Evolutionary conservation across 2,797 vertebrate species (phyloP).

Genomic region (Acomys russatus): DNA sequence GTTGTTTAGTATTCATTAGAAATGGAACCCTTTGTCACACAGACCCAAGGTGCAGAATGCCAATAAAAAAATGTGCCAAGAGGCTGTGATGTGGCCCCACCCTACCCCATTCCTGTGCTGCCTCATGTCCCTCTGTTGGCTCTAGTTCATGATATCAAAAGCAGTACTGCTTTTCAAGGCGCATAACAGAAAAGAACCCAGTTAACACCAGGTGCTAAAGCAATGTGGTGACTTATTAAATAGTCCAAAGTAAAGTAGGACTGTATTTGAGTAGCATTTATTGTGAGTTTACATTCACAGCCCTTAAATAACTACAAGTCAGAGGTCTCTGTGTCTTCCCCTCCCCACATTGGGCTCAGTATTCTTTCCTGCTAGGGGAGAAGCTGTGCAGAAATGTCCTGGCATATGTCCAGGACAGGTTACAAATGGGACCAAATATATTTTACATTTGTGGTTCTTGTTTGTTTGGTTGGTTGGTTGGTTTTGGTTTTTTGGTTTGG

Average conservation of each 20-base stretch:
- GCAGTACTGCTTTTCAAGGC: background rate
- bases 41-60: background rate
- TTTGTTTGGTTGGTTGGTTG: too few species aligned
- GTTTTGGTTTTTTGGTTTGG: too few species aligned
- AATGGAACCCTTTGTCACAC: background rate
- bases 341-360: background rate
- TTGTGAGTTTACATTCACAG: too few species aligned
- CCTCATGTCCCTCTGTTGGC: background rate
- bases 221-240: background rate
- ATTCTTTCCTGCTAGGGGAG: background rate
- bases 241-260: background rate
- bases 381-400: background rate
- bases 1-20: background rate
- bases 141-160: background rate
- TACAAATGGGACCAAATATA: background rate
- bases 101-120: background rate
- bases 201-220: background rate
- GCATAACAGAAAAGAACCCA: background rate
- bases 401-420: background rate
- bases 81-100: background rate
- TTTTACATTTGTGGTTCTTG: background rate
- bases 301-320: background rate
- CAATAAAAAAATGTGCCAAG: too few species aligned
- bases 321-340: background rate
- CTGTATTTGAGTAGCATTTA: background rate